Evolutionary conservation across 2,113 vertebrate species (phyloP), one percentile per base, ranked within the genome.

Genomic region (Castor canadensis): DNA sequence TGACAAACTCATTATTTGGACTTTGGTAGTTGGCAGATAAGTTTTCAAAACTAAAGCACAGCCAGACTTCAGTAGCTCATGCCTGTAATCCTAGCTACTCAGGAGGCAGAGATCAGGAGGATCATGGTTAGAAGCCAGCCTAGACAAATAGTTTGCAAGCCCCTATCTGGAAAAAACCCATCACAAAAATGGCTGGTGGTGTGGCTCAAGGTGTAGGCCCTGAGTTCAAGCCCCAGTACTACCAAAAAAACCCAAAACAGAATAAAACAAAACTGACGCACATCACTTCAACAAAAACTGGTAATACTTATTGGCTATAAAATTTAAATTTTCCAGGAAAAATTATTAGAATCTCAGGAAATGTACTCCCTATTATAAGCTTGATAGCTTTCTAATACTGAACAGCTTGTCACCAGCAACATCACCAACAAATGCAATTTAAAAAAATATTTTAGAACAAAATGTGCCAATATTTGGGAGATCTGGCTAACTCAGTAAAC

Each of bases 301-400:
- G 82, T 1, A 45, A 22, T 35, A 80, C 2, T 75, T n/a, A 81
- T 1, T 5, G 16, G 17, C 9, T 60, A 45, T 11, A 66, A 71
- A 58, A 75, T 38, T 90, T 95, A 89, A 45, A 72, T 76, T 22
- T 82, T 67, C 40, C n/a, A 40, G 79, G 30, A 90, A 82, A 88
- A 80, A 79, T 6, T 4, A 66, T 2, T 3, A 73, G 47, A 56
- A 43, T 60, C n/a, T 67, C 64, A 45, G 49, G 83, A 87, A 87
- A 83, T 8, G 3, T 54, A 38, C 4, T 84, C 58, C 26, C 58
- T 24, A 38, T 28, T 15, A 56, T 15, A 40, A 71, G n/a, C 35
- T 15, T 43, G 67, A 54, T 13, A n/a, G 54, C 22, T 87, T 47
- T 49, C 87, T 38, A 24, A 76, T 19, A 52, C 30, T 77, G 58